Base-by-base conservation (phyloP, 2,888 invertebrate species). In the Campoletis raptor region DNA sequence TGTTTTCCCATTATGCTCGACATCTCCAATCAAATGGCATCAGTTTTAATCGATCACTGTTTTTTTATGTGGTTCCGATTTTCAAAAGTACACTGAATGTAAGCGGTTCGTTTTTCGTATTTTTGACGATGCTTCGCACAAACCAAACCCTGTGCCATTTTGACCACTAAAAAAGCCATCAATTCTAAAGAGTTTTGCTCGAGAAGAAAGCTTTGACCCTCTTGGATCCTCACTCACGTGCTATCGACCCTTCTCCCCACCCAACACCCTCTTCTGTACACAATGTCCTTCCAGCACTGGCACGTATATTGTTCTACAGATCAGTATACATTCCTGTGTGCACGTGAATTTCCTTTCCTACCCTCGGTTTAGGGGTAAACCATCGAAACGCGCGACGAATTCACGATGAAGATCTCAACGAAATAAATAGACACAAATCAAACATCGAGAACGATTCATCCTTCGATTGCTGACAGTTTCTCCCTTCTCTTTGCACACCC, bases 311-410 rank as follows among this genome's bases (percentile, higher is more conserved):
- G 73, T 54, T 30, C 61, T 52, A 73, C 54, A 73, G 54, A 54
- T 37, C 73, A 12, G 73, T 64, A 24, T 37, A 42, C 61, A 77
- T 36, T 45, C n/a, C 18, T 69, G 40, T 69, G 21, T 40, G 18
- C 30, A 54, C n/a, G 52, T 57, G 57, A 54, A 57, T 79, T 18
- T 52, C 37, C 42, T n/a, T 52, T 9, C 42, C 12, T 36, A 79
- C n/a, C 57, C 57, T 70, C 45, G 81, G 67, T 81, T 74, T 81
- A 42, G 40, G 54, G 61, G 42, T 24, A 42, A 72, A 78, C 42
- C 45, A 36, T 54, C 66, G 57, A 73, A 72, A 78, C 64, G 81
- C 57, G 24, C 69, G 40, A 76, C 57, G 76, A 80, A 84, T 84
- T 76, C 42, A 85, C 64, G 76, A 85, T 85, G 48, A 52, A 66